Evolutionary conservation across 2,888 invertebrate genomes (phyloP).

Genomic region (Aphrophora alni): DNA sequence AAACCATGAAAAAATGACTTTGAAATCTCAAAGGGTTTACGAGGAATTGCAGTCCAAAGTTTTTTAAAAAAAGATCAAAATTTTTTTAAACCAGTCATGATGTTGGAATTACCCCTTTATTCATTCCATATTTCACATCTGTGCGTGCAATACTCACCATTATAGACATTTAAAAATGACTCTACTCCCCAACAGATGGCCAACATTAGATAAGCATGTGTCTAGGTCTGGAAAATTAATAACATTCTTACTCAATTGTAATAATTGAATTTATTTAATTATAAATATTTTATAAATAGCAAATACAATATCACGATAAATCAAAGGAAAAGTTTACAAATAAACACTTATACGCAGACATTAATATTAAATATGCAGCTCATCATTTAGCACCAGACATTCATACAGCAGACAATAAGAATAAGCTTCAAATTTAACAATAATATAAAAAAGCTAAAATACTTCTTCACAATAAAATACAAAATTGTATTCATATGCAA

Average conservation of each 20-base stretch:
- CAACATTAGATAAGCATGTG: no score
- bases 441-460: neutral
- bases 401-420: neutral
- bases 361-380: conserved; percentile 20
- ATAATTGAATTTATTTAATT: conserved; percentile 31
- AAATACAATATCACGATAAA: conserved; percentile 36
- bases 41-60: no score
- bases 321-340: conserved; percentile 25
- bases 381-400: conserved; percentile 33
- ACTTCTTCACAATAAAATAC: neutral
- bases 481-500: neutral
- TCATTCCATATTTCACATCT: no score
- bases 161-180: no score
- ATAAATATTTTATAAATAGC: conserved; percentile 40
- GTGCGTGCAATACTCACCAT: no score
- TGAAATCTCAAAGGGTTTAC: no score
- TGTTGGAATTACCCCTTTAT: no score
- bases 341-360: conserved; percentile 32
- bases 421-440: neutral
- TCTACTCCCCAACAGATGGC: no score
- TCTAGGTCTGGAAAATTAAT: no score
- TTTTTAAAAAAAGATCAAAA: no score
- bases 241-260: neutral
- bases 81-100: no score
- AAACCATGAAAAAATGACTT: no score